A percentile compares a stretch with the other conserved stretches of the same genome.
Conservation (phyloP, 1,140 invertebrate species). For the Oreohelix idahoensis region DNA sequence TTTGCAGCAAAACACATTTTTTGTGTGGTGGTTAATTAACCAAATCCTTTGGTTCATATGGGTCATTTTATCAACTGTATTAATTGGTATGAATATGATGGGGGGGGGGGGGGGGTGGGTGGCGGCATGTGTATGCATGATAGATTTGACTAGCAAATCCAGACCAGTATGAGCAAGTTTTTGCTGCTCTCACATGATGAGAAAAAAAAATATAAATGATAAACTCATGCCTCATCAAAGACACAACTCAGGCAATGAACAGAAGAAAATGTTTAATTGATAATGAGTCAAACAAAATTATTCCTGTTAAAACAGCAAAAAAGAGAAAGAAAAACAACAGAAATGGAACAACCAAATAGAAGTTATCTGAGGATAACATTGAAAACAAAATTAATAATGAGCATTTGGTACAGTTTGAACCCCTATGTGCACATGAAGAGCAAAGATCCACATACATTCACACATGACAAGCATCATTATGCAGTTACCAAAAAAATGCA, state of each 20-base stretch:
- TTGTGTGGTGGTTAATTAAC: too few species aligned
- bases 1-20: too few species aligned
- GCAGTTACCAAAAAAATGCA: slow-evolving; percentile 4
- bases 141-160: too few species aligned
- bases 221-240: slow-evolving; percentile 20
- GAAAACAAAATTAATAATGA: not conserved
- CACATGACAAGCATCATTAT: slow-evolving; percentile 31
- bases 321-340: not conserved
- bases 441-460: slow-evolving; percentile 17
- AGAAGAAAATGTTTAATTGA: slow-evolving; percentile 27
- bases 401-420: not conserved
- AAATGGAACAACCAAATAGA: not conserved
- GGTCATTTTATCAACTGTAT: too few species aligned
- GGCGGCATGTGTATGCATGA: too few species aligned
- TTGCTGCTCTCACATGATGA: too few species aligned
- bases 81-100: too few species aligned
- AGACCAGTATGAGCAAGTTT: too few species aligned
- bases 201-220: not conserved
- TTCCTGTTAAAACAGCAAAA: not conserved
- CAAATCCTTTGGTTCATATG: too few species aligned
- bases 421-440: slow-evolving; percentile 8
- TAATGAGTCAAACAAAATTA: not conserved
- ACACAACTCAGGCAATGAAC: slow-evolving; percentile 27
- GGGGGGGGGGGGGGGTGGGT: too few species aligned
- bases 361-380: not conserved